Conservation (phyloP, 2,797 vertebrate species). For the Aselliscus stoliczkanus region DNA sequence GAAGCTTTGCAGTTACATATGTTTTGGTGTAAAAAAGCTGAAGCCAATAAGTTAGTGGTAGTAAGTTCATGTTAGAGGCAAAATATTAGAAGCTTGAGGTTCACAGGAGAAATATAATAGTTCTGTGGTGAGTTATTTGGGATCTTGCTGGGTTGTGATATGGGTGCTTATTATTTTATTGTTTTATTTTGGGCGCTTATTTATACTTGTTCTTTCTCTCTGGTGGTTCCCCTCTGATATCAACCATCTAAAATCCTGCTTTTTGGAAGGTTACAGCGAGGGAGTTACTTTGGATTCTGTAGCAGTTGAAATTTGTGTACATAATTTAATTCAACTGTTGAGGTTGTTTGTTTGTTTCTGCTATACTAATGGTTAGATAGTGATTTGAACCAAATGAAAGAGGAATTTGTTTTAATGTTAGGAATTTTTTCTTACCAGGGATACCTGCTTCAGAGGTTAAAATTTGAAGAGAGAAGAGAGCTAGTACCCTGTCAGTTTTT, state of each 20-base stretch:
- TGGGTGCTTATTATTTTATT: neutral
- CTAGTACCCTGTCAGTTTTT: neutral
- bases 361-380: neutral
- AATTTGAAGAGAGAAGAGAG: neutral
- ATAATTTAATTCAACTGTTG: neutral
- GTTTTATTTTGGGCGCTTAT: no score
- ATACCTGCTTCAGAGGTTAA: neutral
- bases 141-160: neutral
- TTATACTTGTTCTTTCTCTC: neutral
- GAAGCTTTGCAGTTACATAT: neutral
- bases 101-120: neutral
- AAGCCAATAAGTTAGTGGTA: neutral
- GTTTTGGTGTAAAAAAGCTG: constrained; percentile 14
- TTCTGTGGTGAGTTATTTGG: neutral
- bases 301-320: neutral
- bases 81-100: neutral
- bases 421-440: neutral
- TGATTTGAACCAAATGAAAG: neutral
- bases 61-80: neutral
- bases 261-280: neutral
- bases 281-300: neutral
- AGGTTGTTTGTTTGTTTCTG: neutral
- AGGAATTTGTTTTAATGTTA: neutral
- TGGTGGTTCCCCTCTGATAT: neutral
- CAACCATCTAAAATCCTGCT: neutral